Percentiles rank a stretch among this genome's conserved stretches.
Conservation (phyloP, 2,113 vertebrate species). For the Pachypanchax playfairii region DNA sequence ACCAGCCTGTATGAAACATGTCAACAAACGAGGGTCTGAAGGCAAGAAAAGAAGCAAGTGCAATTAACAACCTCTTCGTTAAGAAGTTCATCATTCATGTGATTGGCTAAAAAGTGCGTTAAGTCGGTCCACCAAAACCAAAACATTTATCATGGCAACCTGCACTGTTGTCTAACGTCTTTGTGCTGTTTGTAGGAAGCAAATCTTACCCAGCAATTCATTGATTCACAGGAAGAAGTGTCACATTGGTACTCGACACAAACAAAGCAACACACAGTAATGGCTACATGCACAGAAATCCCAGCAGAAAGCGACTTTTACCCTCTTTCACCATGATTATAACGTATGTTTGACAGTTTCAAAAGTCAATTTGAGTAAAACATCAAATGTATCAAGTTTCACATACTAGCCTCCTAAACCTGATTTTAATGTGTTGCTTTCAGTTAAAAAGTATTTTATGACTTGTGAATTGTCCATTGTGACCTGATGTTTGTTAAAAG, state of each 20-base stretch:
- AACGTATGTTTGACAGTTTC: not conserved
- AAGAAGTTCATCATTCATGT: not conserved
- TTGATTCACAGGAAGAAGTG: not conserved
- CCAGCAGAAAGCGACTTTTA: not conserved
- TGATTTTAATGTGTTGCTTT: not conserved
- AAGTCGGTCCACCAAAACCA: not conserved
- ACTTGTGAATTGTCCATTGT: not conserved
- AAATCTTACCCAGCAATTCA: not conserved
- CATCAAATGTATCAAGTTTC: not conserved
- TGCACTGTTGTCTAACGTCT: not conserved
- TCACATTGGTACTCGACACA: not conserved
- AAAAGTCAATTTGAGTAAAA: slow-evolving; percentile 4
- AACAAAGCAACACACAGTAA: slow-evolving; percentile 11
- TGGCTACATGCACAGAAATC: slow-evolving; percentile 22
- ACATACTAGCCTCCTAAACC: slow-evolving; percentile 37
- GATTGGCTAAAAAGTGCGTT: not conserved
- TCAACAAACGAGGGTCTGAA: not conserved
- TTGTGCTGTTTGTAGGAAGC: not conserved
- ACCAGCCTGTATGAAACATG: not conserved
- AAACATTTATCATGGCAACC: not conserved
- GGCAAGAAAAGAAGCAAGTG: not conserved
- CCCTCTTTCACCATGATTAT: not conserved
- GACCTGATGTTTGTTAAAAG: not conserved
- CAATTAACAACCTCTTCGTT: slow-evolving; percentile 1
- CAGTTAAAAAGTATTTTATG: not conserved